Evolutionary conservation across 2,113 vertebrate species (phyloP), one percentile per base, ranked within the genome.

Genomic region (Cryptomyrus ogoouensis): DNA sequence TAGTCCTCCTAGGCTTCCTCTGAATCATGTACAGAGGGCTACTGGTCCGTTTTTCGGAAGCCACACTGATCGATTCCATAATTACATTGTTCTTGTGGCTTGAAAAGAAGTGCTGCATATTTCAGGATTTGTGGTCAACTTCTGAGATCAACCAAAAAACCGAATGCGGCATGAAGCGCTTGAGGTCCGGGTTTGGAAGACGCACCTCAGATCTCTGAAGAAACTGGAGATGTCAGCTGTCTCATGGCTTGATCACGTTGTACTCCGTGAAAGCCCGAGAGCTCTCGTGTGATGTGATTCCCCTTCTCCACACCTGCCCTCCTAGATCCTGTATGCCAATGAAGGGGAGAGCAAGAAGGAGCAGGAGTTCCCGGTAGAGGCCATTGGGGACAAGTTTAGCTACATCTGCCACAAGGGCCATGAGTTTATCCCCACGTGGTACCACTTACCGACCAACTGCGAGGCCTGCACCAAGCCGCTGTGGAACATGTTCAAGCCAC

Each of bases 401-500:
- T 99, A 98, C 92, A 97, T 99, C 95, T 99, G 97, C 95, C 98
- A 99, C 96, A 99, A 99, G 93, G 98, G 98, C 93, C 98, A 99
- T 62, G 98, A 99, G 93, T 99, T 99, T 91, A 99, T 99, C 93
- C 98, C 97, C 86, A 99, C 98, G 8, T 96, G 99, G 49, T 99
- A 99, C 95, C 98, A 99, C 93, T 99, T 99, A 91, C 98, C 98
- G 89, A 98, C 98, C 90, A 99, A 97, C 96, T 99, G 98, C 90
- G 98, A 99, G 94, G 98, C 98, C 21, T 99, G 98, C 92, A 99
- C 99, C 96, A 99, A 99, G 93, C 98, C 98, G 0, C 92, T 99
- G 93, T 99, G 98, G 98, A 98, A 99, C 92, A 98, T 99, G 98
- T 99, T 99, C 94, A 99, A 99, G 92, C 98, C 98, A 3, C 98